These are phyloP conservation scores for Stegophylla sp. DNA, from an alignment of 2,888 invertebrate species.

Conservation along the genomic window DNA sequence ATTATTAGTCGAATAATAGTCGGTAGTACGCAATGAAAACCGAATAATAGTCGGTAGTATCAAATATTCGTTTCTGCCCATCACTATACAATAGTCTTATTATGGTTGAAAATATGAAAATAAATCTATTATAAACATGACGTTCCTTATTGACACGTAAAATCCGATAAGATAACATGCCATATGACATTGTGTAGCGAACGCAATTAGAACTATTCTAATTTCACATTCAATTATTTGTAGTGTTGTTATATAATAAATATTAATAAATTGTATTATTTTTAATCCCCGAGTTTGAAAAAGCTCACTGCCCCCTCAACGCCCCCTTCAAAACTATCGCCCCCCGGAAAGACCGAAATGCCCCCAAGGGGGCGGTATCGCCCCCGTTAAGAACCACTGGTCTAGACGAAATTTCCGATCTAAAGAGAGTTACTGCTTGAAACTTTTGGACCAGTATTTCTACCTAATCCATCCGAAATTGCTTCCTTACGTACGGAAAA, in stretches of 20 bases:
- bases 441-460: too few species aligned
- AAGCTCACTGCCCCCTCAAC: too few species aligned
- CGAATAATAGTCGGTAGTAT: too few species aligned
- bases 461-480: too few species aligned
- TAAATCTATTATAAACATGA: constrained; percentile 39
- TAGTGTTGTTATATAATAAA: constrained; percentile 20
- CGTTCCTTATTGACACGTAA: constrained; percentile 24
- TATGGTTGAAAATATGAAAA: constrained; percentile 34
- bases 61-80: too few species aligned
- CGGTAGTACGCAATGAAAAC: too few species aligned
- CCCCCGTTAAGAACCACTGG: not conserved
- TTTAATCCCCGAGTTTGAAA: constrained; percentile 1
- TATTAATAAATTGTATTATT: not conserved
- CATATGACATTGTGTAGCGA: not conserved
- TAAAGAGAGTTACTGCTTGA: too few species aligned
- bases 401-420: too few species aligned
- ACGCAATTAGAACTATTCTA: constrained; percentile 18
- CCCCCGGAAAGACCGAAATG: constrained; percentile 4
- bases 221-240: constrained; percentile 14
- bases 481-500: too few species aligned
- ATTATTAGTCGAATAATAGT: too few species aligned
- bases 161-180: constrained; percentile 43
- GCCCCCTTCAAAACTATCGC: not conserved
- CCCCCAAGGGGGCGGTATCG: not conserved
- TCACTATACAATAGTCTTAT: constrained; percentile 9